Evolutionary conservation across 30 jellyfish, hydroid and myxozoan species (phyloP), one percentile per base, ranked within the genome.

Genomic region (Aurelia sp.): DNA sequence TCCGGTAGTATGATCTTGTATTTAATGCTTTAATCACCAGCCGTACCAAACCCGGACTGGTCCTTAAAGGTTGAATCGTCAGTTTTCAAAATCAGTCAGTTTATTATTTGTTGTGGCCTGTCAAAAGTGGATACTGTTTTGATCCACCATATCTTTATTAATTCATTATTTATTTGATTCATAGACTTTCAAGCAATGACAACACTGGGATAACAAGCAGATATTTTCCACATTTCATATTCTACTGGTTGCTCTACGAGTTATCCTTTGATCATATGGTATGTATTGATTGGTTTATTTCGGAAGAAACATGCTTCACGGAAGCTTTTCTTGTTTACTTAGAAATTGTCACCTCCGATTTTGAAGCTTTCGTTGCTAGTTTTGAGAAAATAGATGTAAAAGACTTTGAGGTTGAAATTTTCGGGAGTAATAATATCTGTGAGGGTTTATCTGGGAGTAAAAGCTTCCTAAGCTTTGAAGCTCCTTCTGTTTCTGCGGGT

Each of bases 231-330:
- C 93, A 84, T 47, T 33, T 12, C 18, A 73, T 84, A 52, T 84
- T 84, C 59, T 48, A 72, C 57, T 48, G 33, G 15, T 55, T 84
- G 47, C 84, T 84, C 51, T 15, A 62, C 18, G 87, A 62, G 60
- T 33, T 84, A 13, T 84, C 87, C 21, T 84, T 84, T 41, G 93
- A 84, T 35, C 87, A 84, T 58, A 11, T 62, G 76, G 87, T 84
- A 8, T 84, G 93, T 81, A 73, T 84, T 84, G 93, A 84, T 50
- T 84, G 93, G 93, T 63, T 84, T 50, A 84, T 84, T 44, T 71
- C 87, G 7, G 82, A 84, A 10, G 93, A 84, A 59, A 84, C 93
- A 20, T 84, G 93, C 66, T 84, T 84, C 68, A 18, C 11, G 1
- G 50, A 58, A 23, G 66, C 31, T 13, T 41, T 84, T 50, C 67